Evolutionary conservation across 1,140 invertebrate species (phyloP), one percentile per base, ranked within the genome.

Genomic region (Melipona quadrifasciata): DNA sequence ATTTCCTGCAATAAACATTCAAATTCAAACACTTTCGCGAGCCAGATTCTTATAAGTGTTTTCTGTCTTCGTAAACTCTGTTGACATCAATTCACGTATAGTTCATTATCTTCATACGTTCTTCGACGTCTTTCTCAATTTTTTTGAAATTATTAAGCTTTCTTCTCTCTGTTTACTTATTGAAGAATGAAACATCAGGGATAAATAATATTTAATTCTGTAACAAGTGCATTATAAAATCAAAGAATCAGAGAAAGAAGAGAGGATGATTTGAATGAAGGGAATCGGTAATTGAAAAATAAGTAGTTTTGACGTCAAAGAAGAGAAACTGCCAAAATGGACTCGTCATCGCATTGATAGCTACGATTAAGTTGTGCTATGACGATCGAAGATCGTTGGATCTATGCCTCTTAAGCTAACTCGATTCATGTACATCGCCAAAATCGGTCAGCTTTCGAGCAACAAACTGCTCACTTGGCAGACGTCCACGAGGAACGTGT

Each of bases 391-490:
- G n/a, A 34, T 21, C 51, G 57, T 80, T 70, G 51, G 81, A 80
- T 53, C 8, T 53, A 17, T 51, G 57, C 67, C 82, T 24, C 27
- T 14, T n/a, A 14, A 61, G 73, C 64, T n/a, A 53, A 75, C 55
- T 77, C 77, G 83, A 84, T 84, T 67, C 77, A 68, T 73, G 11
- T 19, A 53, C 74, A 74, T 83, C 16, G 70, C 83, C 83, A 84
- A 84, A 84, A 84, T 80, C 83, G 83, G 83, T 31, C n/a, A 83
- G 64, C 51, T 58, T 68, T 70, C 73, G 39, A 53, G 82, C 76
- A 80, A 84, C 70, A 80, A 67, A 73, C 68, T 67, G 67, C 10
- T 64, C 27, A 31, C 11, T 79, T 84, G 83, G 83, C 83, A 84
- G 24, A 1, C 27, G 21, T 73, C 83, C 83, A 80, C 74, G 34